Percentiles rank a stretch among this genome's conserved stretches.
These are phyloP conservation scores for Halocaridina rubra DNA, from an alignment of 2,888 invertebrate species.

Conservation along the genomic window DNA sequence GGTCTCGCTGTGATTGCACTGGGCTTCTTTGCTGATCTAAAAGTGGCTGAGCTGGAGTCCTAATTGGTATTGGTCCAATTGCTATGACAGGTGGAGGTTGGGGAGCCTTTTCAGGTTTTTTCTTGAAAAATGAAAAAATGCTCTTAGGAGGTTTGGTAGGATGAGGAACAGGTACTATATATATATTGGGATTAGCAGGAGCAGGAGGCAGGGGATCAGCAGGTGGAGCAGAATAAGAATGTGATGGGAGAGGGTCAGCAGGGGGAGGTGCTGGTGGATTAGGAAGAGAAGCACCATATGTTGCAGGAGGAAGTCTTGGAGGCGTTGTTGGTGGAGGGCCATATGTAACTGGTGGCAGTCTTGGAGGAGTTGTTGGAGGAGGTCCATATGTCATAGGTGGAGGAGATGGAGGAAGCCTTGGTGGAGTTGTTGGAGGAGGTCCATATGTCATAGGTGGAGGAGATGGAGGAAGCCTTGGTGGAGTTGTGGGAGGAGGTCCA, in stretches of 20 bases:
- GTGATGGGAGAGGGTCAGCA: conserved; percentile 1
- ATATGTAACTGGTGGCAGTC: neutral
- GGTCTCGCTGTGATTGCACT: conserved; percentile 6
- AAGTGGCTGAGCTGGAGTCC: neutral
- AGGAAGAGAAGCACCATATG: neutral
- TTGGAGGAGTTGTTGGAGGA: conserved; percentile 25
- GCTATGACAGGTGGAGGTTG: conserved; percentile 23
- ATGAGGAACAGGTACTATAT: neutral
- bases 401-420: neutral
- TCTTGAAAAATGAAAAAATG: neutral
- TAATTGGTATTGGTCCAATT: conserved; percentile 12
- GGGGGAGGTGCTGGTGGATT: conserved; percentile 6
- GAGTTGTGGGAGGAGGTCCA: conserved; percentile 43
- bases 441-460: neutral
- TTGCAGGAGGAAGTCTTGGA: neutral
- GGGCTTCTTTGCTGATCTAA: conserved; percentile 16
- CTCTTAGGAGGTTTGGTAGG: conserved; percentile 8
- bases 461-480: conserved; percentile 10
- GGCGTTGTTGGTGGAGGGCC: conserved; percentile 14
- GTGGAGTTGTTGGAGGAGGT: conserved; percentile 25
- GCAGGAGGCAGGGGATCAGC: conserved; percentile 18
- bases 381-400: neutral
- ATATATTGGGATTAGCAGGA: neutral
- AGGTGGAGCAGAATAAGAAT: neutral
- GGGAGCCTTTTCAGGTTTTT: neutral